Evolutionary conservation across 2,797 vertebrate genomes (phyloP).

Genomic region (Tympanoctomys barrerae): DNA sequence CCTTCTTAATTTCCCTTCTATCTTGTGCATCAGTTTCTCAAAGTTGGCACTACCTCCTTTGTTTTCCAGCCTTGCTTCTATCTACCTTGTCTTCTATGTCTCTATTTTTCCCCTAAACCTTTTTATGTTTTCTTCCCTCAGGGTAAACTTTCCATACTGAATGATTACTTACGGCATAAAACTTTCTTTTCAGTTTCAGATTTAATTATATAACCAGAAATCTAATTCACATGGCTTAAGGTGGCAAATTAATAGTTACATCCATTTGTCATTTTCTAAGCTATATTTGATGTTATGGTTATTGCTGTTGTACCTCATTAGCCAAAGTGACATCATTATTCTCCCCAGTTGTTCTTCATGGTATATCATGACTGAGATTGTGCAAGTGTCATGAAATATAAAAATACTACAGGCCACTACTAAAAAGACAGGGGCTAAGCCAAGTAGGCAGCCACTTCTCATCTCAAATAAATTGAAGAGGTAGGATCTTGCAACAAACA

Average conservation of each 20-base stretch:
- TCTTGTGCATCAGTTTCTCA: background rate
- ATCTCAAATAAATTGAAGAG: no score
- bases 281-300: background rate
- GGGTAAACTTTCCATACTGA: background rate
- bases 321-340: background rate
- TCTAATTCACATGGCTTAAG: background rate
- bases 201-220: no score
- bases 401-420: background rate
- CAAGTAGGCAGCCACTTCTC: no score
- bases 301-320: background rate
- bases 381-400: background rate
- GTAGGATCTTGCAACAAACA: background rate
- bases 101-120: background rate
- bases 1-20: background rate
- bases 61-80: background rate
- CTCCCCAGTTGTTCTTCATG: background rate
- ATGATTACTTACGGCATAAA: background rate
- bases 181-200: background rate
- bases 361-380: background rate
- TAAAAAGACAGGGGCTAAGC: background rate
- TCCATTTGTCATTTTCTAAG: background rate
- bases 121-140: background rate
- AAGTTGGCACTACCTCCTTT: background rate
- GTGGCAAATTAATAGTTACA: background rate
- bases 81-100: background rate